These are phyloP conservation scores for Crossocerus cetratus DNA, from an alignment of 2,888 invertebrate genomes.

Conservation along the genomic window DNA sequence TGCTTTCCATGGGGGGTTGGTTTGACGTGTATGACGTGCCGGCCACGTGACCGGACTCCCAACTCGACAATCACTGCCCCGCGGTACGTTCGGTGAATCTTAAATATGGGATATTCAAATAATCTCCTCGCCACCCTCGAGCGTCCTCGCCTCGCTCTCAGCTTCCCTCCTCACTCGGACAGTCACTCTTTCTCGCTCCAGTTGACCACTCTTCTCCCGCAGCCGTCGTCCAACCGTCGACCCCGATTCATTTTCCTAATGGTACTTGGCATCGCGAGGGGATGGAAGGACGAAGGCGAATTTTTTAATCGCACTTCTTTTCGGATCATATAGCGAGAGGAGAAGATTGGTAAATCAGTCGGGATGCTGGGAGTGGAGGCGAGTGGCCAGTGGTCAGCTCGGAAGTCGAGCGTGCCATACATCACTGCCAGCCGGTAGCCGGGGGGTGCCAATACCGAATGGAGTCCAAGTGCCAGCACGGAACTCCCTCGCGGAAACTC, in stretches of 20 bases:
- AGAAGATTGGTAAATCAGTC: not conserved
- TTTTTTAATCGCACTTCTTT: no score
- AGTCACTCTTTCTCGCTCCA: not conserved
- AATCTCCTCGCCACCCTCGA: slow-evolving; percentile 51
- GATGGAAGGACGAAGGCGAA: no score
- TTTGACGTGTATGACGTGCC: slow-evolving; percentile 77
- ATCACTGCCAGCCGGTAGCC: slow-evolving; percentile 66
- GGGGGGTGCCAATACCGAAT: slow-evolving; percentile 68
- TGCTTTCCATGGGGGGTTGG: slow-evolving; percentile 61
- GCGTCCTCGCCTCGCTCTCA: not conserved
- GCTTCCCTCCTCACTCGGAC: not conserved
- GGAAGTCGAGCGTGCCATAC: slow-evolving; percentile 64
- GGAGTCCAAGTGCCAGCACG: slow-evolving; percentile 65
- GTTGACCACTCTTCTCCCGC: not conserved
- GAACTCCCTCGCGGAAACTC: slow-evolving; percentile 61
- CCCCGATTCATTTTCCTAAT: no score
- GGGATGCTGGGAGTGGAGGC: slow-evolving; percentile 14
- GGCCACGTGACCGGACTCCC: slow-evolving; percentile 74
- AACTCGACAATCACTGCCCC: slow-evolving; percentile 75
- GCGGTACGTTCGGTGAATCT: slow-evolving; percentile 73
- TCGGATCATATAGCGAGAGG: not conserved
- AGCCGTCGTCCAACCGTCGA: no score
- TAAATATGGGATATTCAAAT: slow-evolving; percentile 76
- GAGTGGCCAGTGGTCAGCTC: slow-evolving; percentile 54
- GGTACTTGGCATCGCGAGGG: no score